A percentile compares a stretch with the other conserved stretches of the same genome.
Evolutionary conservation across 2,888 invertebrate genomes (phyloP).

Genomic region (Xylota segnis): DNA sequence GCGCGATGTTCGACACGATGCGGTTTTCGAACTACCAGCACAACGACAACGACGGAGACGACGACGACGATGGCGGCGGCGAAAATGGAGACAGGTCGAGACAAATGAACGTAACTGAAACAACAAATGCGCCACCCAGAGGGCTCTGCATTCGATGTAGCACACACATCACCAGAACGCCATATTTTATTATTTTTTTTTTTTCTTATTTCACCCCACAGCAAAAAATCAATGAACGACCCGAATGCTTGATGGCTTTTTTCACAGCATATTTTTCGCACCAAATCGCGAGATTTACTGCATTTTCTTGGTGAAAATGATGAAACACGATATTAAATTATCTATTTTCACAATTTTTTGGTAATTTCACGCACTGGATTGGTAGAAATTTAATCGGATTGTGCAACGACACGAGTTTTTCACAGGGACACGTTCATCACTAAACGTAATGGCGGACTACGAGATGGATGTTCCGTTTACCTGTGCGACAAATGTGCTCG

Average conservation of each 20-base stretch:
- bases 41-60: conserved; percentile 28
- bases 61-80: conserved; percentile 20
- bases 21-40: conserved; percentile 60
- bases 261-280: conserved; percentile 82
- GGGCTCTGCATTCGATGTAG: conserved; percentile 77
- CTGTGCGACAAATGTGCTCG: conserved; percentile 75
- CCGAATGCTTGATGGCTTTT: conserved; percentile 80
- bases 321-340: conserved; percentile 79
- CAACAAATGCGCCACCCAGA: conserved; percentile 77
- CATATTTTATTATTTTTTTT: conserved; percentile 75
- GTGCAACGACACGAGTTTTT: conserved; percentile 83
- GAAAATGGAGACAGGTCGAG: conserved; percentile 51
- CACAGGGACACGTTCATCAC: conserved; percentile 84
- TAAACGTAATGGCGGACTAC: conserved; percentile 83
- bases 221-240: conserved; percentile 75
- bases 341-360: conserved; percentile 80
- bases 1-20: conserved; percentile 64
- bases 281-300: conserved; percentile 78
- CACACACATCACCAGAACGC: conserved; percentile 77
- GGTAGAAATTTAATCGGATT: conserved; percentile 81
- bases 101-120: conserved; percentile 75
- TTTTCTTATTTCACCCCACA: conserved; percentile 74
- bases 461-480: conserved; percentile 75
- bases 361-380: conserved; percentile 79
- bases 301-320: conserved; percentile 79